Evolutionary conservation across 2,888 invertebrate species (phyloP).

Genomic region (Helicoverpa assulta): DNA sequence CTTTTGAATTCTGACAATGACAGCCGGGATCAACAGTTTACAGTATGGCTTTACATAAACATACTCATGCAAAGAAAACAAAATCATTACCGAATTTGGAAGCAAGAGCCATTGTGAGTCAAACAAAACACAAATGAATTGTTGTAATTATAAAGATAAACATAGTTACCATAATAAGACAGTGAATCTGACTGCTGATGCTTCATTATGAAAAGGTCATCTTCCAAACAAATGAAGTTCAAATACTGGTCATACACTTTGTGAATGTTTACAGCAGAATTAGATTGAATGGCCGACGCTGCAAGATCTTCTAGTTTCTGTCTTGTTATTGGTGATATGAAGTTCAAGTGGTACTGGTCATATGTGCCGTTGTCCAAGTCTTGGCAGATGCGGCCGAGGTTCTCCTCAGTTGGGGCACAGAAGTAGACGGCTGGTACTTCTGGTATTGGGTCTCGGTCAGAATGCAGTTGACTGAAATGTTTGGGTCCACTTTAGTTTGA

Average conservation of each 20-base stretch:
- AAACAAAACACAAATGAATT: background rate
- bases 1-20: too few species aligned
- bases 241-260: conserved; percentile 99
- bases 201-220: conserved; percentile 98
- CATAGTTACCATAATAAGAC: conserved; percentile 96
- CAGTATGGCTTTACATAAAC: too few species aligned
- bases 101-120: too few species aligned
- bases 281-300: conserved; percentile 96
- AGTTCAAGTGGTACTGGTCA: conserved; percentile 98
- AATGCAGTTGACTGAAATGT: conserved; percentile 94
- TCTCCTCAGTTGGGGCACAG: conserved; percentile 98
- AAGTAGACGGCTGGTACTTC: conserved; percentile 99
- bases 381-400: conserved; percentile 97
- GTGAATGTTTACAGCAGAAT: conserved; percentile 97
- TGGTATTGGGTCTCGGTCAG: conserved; percentile 97
- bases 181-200: conserved; percentile 97
- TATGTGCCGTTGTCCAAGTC: conserved; percentile 97
- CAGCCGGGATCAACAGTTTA: too few species aligned
- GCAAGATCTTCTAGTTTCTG: conserved; percentile 99
- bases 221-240: conserved; percentile 99
- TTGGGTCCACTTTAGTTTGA: background rate
- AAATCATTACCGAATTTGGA: too few species aligned
- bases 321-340: conserved; percentile 98
- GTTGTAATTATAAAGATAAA: conserved; percentile 2
- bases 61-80: too few species aligned